Conservation (phyloP, 2,888 invertebrate species). For the Zelleria hepariella region DNA sequence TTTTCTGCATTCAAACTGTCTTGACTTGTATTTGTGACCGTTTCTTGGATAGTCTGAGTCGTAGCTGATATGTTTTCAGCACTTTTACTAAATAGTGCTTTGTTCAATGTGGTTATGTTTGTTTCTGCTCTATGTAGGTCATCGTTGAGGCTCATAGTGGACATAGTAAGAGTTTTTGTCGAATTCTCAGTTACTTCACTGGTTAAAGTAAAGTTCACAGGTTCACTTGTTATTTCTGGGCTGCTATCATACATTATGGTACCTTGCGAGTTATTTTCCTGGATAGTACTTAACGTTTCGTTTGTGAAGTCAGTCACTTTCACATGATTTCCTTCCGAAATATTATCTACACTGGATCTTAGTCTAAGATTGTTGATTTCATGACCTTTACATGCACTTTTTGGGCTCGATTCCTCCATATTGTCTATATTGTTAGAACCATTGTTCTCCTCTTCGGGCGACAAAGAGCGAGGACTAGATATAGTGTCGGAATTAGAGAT, state of each 20-base stretch:
- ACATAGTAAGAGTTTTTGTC: conserved; percentile 30
- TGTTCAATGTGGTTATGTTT: conserved; percentile 22
- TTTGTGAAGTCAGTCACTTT: neutral
- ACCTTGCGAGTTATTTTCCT: neutral
- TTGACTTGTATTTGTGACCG: conserved; percentile 21
- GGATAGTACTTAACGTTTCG: neutral
- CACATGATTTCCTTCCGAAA: neutral
- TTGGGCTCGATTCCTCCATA: neutral
- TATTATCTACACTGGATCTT: neutral
- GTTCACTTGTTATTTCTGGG: neutral
- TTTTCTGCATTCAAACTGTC: conserved; percentile 40
- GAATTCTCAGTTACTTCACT: conserved; percentile 1
- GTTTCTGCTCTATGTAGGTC: conserved; percentile 11
- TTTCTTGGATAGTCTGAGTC: conserved; percentile 18
- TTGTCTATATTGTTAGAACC: conserved; percentile 10
- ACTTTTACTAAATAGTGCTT: conserved; percentile 41
- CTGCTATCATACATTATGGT: too few species aligned
- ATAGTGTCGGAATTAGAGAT: conserved; percentile 20
- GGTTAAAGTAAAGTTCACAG: conserved; percentile 1
- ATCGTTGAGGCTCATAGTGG: conserved; percentile 46
- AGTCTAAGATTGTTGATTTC: neutral
- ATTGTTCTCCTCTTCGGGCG: conserved; percentile 21
- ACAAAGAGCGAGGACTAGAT: conserved; percentile 25
- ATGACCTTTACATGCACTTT: too few species aligned
- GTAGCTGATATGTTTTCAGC: conserved; percentile 44